phyloP scores from a whole-genome alignment of 2,797 vertebrate genomes.

The Lithobates pipiens region DNA sequence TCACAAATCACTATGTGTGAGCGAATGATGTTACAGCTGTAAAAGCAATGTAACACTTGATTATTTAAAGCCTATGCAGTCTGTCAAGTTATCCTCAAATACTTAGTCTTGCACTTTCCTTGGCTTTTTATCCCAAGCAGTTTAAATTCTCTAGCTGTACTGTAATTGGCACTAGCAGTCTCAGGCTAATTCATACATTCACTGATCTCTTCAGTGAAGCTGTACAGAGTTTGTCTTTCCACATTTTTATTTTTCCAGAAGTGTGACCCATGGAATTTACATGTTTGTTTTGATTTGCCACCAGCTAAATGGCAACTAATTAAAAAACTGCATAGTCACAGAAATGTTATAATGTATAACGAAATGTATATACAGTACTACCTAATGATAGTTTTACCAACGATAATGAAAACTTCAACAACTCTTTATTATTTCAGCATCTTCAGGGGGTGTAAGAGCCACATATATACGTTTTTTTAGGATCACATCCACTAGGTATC shows the following conservation, averaged over 20 bases:
- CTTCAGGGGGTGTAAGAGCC: too few species aligned
- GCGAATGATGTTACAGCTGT: constrained; percentile 43
- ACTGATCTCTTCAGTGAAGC: constrained; percentile 2
- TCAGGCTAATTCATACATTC: constrained; percentile 15
- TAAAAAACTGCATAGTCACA: too few species aligned
- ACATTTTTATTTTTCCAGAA: neutral
- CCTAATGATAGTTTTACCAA: too few species aligned
- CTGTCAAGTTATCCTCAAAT: constrained; percentile 33
- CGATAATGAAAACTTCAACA: too few species aligned
- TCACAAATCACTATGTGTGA: constrained; percentile 33
- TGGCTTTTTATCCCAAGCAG: constrained; percentile 36
- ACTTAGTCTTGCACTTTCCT: constrained; percentile 17
- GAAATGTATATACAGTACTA: too few species aligned
- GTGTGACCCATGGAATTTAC: neutral
- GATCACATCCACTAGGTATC: too few species aligned
- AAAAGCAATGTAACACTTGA: constrained; percentile 45
- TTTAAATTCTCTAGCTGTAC: constrained; percentile 18
- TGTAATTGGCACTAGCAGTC: constrained; percentile 27
- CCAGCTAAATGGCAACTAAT: neutral
- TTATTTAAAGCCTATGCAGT: constrained; percentile 46
- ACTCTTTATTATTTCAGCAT: too few species aligned
- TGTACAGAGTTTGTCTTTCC: neutral
- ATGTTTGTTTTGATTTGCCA: neutral
- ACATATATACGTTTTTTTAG: too few species aligned
- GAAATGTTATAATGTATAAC: too few species aligned